A percentile compares a stretch with the other conserved stretches of the same genome.
phyloP scores from a whole-genome alignment of 2,888 invertebrate species.

The Phengaris alcon region DNA sequence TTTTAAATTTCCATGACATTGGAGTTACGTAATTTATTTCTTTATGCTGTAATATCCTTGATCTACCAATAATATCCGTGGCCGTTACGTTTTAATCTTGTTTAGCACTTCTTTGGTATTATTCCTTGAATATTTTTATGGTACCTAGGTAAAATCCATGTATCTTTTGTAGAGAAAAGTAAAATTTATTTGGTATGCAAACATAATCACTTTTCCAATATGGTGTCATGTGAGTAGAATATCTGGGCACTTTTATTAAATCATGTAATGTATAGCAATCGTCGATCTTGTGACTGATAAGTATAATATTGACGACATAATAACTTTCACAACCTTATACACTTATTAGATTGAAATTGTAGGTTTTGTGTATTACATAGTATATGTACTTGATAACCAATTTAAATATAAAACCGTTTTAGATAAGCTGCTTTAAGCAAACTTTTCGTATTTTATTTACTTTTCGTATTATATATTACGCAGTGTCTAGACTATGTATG shows the following conservation, averaged over 20 bases:
- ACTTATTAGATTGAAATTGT: not conserved
- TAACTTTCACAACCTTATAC: not conserved
- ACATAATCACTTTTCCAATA: not conserved
- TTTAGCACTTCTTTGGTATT: not conserved
- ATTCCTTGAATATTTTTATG: too few relatives aligned
- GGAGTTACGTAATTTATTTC: not conserved
- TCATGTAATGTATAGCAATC: slow-evolving; percentile 20
- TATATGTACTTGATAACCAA: not conserved
- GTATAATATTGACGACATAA: not conserved
- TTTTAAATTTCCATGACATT: slow-evolving; percentile 20
- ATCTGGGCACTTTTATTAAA: not conserved
- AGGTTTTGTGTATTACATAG: not conserved
- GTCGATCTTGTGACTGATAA: not conserved
- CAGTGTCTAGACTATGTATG: too few relatives aligned
- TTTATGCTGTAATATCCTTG: slow-evolving; percentile 3
- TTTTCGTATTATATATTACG: too few relatives aligned
- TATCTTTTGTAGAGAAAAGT: not conserved
- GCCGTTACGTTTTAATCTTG: not conserved
- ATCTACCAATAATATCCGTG: not conserved
- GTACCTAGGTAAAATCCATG: too few relatives aligned
- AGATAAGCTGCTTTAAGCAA: not conserved
- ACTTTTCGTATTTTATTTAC: not conserved
- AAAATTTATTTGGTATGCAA: not conserved
- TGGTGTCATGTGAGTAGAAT: not conserved
- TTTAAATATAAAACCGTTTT: not conserved